Evolutionary conservation across 2,797 vertebrate species (phyloP).

Genomic region (Heteromormyrus szaboi): DNA sequence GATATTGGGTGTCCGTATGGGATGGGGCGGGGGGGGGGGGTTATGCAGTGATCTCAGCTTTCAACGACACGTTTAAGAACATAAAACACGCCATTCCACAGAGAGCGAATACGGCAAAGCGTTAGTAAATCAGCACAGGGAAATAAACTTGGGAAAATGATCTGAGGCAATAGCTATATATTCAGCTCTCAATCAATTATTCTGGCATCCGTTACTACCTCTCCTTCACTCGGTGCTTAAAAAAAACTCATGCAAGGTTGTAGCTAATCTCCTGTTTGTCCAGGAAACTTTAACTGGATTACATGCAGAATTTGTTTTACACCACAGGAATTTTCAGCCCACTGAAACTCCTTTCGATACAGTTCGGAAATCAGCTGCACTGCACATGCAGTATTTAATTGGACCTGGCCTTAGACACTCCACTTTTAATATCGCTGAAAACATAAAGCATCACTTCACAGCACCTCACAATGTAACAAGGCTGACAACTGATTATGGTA

Average conservation of each 20-base stretch:
- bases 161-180: background rate
- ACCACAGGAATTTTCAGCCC: background rate
- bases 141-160: background rate
- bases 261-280: background rate
- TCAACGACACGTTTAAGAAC: background rate
- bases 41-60: background rate
- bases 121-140: background rate
- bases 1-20: background rate
- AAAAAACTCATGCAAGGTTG: background rate
- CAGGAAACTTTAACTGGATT: constrained; percentile 1
- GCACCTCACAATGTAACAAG: background rate
- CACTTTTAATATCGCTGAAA: background rate
- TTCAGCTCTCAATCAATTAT: background rate
- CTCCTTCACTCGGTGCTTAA: background rate
- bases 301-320: background rate
- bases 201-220: background rate
- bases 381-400: background rate
- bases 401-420: background rate
- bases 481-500: background rate
- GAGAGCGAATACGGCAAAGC: background rate
- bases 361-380: background rate
- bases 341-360: background rate
- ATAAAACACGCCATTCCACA: background rate
- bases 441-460: background rate
- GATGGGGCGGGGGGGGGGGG: background rate